Percentiles rank a stretch among this genome's conserved stretches.
Evolutionary conservation across 2,888 invertebrate species (phyloP).

Genomic region (Tridacna gigas): DNA sequence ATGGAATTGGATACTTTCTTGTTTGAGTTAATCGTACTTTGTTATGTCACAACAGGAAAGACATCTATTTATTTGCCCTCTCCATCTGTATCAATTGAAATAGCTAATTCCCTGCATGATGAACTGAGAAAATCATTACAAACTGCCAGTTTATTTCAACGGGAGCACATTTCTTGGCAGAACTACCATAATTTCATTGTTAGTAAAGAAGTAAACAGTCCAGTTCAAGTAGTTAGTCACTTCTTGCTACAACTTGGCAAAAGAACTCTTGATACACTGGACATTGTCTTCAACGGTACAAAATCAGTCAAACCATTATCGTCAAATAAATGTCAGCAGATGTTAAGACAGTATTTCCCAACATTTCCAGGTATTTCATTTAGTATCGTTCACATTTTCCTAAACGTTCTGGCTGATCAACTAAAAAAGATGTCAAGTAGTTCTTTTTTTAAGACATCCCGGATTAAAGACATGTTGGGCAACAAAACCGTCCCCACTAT

Average conservation of each 20-base stretch:
- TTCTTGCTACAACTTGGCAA: slow-evolving; percentile 57
- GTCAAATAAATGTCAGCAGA: slow-evolving; percentile 35
- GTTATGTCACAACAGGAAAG: slow-evolving; percentile 55
- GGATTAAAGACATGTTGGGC: slow-evolving; percentile 56
- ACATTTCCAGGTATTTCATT: slow-evolving; percentile 56
- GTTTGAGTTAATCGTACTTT: slow-evolving; percentile 69
- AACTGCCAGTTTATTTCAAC: slow-evolving; percentile 61
- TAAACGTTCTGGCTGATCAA: slow-evolving; percentile 73
- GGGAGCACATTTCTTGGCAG: slow-evolving; percentile 59
- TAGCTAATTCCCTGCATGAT: slow-evolving; percentile 69
- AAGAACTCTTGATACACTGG: slow-evolving; percentile 53
- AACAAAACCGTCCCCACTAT: slow-evolving; percentile 19
- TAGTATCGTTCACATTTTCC: slow-evolving; percentile 60
- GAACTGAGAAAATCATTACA: slow-evolving; percentile 64
- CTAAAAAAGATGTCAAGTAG: slow-evolving; percentile 72
- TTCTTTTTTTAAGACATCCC: slow-evolving; percentile 62
- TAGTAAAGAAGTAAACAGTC: slow-evolving; percentile 64
- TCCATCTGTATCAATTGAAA: slow-evolving; percentile 61
- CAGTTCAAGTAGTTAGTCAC: slow-evolving; percentile 71
- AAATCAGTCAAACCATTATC: slow-evolving; percentile 46
- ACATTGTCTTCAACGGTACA: slow-evolving; percentile 54
- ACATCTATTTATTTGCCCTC: slow-evolving; percentile 53
- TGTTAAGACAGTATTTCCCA: slow-evolving; percentile 57
- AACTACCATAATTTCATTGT: slow-evolving; percentile 57
- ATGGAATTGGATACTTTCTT: slow-evolving; percentile 66